Evolutionary conservation across 2,888 invertebrate genomes (phyloP).

Genomic region (Mesoligia furuncula): DNA sequence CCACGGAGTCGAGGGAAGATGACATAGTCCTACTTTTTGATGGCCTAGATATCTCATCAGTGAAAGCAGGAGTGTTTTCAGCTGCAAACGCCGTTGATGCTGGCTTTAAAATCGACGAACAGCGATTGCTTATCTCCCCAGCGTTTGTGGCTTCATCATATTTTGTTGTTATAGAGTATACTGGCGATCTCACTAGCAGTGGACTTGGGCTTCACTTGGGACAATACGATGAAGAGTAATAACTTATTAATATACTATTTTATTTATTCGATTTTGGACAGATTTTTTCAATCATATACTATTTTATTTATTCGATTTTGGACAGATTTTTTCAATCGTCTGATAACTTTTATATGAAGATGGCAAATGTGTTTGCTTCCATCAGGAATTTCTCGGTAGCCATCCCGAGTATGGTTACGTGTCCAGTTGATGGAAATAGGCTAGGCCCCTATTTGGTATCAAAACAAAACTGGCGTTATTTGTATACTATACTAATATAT

Average conservation of each 20-base stretch:
- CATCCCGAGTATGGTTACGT: background rate
- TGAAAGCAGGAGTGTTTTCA: constrained; percentile 73
- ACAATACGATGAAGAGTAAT: constrained; percentile 67
- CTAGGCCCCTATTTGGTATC: background rate
- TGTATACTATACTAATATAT: too few relatives aligned
- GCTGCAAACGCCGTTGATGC: constrained; percentile 65
- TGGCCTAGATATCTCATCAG: constrained; percentile 69
- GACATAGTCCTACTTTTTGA: constrained; percentile 70
- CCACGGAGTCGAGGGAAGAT: constrained; percentile 68
- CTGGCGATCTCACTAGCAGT: constrained; percentile 64
- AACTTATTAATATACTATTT: constrained; percentile 1
- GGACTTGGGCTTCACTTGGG: constrained; percentile 75
- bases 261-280: background rate
- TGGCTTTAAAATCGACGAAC: constrained; percentile 60
- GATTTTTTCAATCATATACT: too few relatives aligned
- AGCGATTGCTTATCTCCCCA: constrained; percentile 71
- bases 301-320: background rate
- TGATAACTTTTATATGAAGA: background rate
- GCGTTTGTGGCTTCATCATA: constrained; percentile 60
- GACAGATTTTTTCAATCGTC: too few relatives aligned
- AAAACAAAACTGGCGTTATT: background rate
- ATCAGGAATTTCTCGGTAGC: background rate
- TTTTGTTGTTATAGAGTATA: constrained; percentile 76
- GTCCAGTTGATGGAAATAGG: too few relatives aligned
- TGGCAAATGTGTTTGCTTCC: background rate